phyloP scores from a whole-genome alignment of 2,113 vertebrate genomes.

The Okapia johnstoni region DNA sequence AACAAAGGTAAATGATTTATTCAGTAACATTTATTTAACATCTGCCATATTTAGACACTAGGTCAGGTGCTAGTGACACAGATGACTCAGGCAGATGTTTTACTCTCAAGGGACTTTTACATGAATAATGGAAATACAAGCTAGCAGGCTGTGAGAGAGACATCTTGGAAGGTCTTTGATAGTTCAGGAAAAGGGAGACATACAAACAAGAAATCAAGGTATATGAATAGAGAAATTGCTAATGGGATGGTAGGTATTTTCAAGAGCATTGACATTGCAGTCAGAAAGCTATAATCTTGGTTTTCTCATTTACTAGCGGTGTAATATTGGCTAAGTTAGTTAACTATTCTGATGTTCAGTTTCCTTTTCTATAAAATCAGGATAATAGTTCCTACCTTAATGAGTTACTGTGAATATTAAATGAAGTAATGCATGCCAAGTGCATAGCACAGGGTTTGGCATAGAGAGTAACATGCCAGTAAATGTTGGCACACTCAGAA shows the following conservation, averaged over 20 bases:
- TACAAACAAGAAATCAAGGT: background rate
- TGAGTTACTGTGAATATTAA: background rate
- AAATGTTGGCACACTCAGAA: background rate
- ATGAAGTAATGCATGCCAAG: background rate
- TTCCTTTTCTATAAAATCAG: background rate
- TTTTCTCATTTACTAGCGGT: background rate
- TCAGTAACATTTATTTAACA: background rate
- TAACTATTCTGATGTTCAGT: background rate
- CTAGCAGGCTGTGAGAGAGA: background rate
- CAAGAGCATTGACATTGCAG: background rate
- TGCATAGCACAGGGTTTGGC: background rate
- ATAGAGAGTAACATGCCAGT: background rate
- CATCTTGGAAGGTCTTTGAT: background rate
- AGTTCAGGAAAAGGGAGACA: background rate
- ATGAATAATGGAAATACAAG: background rate
- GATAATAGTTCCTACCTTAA: background rate
- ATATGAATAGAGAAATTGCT: background rate
- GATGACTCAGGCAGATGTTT: background rate
- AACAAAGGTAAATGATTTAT: background rate
- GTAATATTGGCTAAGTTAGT: background rate
- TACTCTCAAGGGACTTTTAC: background rate
- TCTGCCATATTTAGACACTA: background rate
- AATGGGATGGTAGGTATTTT: background rate
- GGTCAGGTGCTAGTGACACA: background rate
- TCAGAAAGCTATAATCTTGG: background rate